Conservation (phyloP, 2,888 invertebrate species). For the Microdon myrmicae region DNA sequence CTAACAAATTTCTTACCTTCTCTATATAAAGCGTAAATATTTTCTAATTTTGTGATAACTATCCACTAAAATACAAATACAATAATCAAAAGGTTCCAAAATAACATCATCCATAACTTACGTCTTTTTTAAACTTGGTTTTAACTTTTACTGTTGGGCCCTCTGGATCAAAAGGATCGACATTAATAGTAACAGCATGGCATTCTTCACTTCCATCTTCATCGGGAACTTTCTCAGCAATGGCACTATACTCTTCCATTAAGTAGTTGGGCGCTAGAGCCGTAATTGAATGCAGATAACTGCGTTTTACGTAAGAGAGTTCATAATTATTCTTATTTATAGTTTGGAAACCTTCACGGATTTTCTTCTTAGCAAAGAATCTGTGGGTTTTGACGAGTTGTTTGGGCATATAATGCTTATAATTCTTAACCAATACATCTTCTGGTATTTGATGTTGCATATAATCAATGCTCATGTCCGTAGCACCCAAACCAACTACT, state of each 20-base stretch:
- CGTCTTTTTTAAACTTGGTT: slow-evolving; percentile 73
- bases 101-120: slow-evolving; percentile 60
- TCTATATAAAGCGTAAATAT: slow-evolving; percentile 83
- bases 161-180: slow-evolving; percentile 73
- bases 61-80: slow-evolving; percentile 70
- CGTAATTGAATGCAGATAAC: slow-evolving; percentile 83
- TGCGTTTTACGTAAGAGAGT: slow-evolving; percentile 74
- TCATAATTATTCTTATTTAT: slow-evolving; percentile 72
- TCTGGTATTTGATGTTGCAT: slow-evolving; percentile 77
- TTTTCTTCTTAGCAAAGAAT: slow-evolving; percentile 80
- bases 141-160: slow-evolving; percentile 76
- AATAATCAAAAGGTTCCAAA: slow-evolving; percentile 1
- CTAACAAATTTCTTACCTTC: slow-evolving; percentile 77
- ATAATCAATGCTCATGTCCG: slow-evolving; percentile 87
- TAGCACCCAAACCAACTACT: slow-evolving; percentile 84
- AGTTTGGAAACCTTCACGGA: slow-evolving; percentile 73
- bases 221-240: slow-evolving; percentile 68
- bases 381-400: slow-evolving; percentile 79
- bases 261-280: slow-evolving; percentile 85
- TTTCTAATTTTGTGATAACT: slow-evolving; percentile 82
- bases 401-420: slow-evolving; percentile 85
- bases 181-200: slow-evolving; percentile 73
- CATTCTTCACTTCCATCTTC: slow-evolving; percentile 76
- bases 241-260: slow-evolving; percentile 70
- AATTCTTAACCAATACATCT: slow-evolving; percentile 79